A percentile compares a stretch with the other conserved stretches of the same genome.
phyloP scores from a whole-genome alignment of 2,797 vertebrate species.

The Phalloptychus januarius region DNA sequence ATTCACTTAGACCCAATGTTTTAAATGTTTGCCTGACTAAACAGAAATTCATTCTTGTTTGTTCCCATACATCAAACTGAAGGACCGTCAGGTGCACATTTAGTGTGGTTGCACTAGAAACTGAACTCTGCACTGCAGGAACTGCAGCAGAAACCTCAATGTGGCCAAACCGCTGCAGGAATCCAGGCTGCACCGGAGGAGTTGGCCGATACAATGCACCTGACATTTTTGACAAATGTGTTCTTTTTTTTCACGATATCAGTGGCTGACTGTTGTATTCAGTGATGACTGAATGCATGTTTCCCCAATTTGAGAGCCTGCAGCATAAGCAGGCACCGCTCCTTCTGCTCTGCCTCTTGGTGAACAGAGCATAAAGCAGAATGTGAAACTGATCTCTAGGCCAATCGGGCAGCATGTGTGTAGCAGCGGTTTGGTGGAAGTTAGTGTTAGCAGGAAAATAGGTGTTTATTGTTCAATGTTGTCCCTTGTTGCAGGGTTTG shows the following conservation, averaged over 20 bases:
- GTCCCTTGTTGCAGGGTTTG: too few relatives aligned
- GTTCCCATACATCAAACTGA: background rate
- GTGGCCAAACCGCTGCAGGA: background rate
- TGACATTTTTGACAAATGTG: background rate
- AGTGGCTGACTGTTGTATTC: background rate
- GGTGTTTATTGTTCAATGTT: too few relatives aligned
- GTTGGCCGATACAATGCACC: background rate
- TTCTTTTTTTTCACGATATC: background rate
- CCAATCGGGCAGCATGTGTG: too few relatives aligned
- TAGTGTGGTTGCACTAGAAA: background rate
- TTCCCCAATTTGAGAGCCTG: too few relatives aligned
- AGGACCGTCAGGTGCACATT: background rate
- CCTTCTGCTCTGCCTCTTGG: too few relatives aligned
- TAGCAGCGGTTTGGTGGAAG: too few relatives aligned
- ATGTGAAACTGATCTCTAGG: too few relatives aligned
- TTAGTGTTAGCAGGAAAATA: too few relatives aligned
- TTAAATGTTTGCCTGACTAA: background rate
- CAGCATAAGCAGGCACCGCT: too few relatives aligned
- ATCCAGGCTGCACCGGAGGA: background rate
- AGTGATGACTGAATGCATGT: too few relatives aligned
- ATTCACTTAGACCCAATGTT: background rate
- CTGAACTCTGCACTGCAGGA: background rate
- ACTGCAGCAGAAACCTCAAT: background rate
- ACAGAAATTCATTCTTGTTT: background rate
- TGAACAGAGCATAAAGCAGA: too few relatives aligned